These are phyloP conservation scores for Podarcis muralis DNA, from an alignment of 2,113 vertebrate genomes.

Conservation along the genomic window DNA sequence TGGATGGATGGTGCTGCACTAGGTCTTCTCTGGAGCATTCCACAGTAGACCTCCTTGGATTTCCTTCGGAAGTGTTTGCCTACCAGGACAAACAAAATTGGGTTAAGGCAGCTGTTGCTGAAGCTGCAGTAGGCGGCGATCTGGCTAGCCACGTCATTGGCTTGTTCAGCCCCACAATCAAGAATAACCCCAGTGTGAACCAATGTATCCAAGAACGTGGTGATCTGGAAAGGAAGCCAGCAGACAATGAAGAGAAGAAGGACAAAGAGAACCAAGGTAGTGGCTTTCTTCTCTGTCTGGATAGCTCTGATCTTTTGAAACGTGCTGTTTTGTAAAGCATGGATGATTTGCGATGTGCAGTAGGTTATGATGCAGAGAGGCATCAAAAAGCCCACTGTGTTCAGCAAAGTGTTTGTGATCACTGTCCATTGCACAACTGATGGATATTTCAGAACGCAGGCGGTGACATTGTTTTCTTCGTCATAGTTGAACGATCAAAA, in stretches of 20 bases:
- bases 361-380: conserved; percentile 83
- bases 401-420: conserved; percentile 78
- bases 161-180: conserved; percentile 60
- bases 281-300: conserved; percentile 81
- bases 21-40: conserved; percentile 50
- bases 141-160: conserved; percentile 80
- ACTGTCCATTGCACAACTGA: conserved; percentile 33
- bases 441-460: conserved; percentile 82
- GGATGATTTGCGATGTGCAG: conserved; percentile 83
- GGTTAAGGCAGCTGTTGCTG: conserved; percentile 95
- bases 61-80: conserved; percentile 95
- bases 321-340: conserved; percentile 74
- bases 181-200: conserved; percentile 8
- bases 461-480: conserved; percentile 60
- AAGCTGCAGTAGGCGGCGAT: conserved; percentile 82
- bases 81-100: conserved; percentile 91
- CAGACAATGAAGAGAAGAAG: conserved; percentile 86
- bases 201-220: conserved; percentile 80
- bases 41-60: conserved; percentile 78
- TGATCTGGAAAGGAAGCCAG: conserved; percentile 87
- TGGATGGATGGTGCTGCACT: conserved; percentile 40
- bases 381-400: conserved; percentile 84
- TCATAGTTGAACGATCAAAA: conserved; percentile 75
- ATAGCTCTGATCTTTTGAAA: conserved; percentile 71
- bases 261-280: conserved; percentile 80